Evolutionary conservation across 2,113 vertebrate species (phyloP), one percentile per base, ranked within the genome.

Genomic region (Rynchops niger): DNA sequence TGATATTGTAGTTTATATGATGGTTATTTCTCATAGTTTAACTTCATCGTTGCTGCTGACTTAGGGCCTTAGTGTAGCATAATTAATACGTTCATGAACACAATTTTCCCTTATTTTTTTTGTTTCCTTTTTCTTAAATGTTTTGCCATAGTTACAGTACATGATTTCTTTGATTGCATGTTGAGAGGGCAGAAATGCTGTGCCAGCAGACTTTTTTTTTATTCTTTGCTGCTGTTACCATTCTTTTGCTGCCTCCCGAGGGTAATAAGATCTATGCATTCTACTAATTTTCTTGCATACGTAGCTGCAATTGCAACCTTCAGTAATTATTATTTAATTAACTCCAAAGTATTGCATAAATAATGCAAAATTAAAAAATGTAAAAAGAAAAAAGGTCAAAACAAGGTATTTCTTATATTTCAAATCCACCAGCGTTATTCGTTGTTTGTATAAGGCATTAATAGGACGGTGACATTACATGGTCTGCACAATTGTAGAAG

Each of bases 261-360:
- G 70, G 82, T 87, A 85, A 23, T 77, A 72, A 92, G 91, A 91
- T 95, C 82, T 95, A 85, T 78, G 77, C n/a, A 84, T 38, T 76
- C 80, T 56, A 89, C 52, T 73, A 66, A 92, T 96, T 96, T 97
- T 94, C 74, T 30, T 93, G 91, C 90, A 80, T 84, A 95, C 83
- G 91, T 96, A 91, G 70, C 66, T 91, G 77, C 95, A 76, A 49
- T 93, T 94, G 70, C 76, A 90, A 22, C 91, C 34, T 93, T 88
- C 25, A 63, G 70, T 89, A 90, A 89, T 96, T 94, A 82, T 88
- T 88, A 95, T 92, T 92, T 95, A 92, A 96, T 95, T 93, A 94
- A 96, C 81, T 92, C 53, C 61, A 18, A 86, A 86, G 69, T 82
- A 65, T 78, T 93, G 80, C 58, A 38, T 72, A 43, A 90, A 91